These are phyloP conservation scores for Sebastes fasciatus DNA, from an alignment of 2,113 vertebrate species.

Conservation along the genomic window DNA sequence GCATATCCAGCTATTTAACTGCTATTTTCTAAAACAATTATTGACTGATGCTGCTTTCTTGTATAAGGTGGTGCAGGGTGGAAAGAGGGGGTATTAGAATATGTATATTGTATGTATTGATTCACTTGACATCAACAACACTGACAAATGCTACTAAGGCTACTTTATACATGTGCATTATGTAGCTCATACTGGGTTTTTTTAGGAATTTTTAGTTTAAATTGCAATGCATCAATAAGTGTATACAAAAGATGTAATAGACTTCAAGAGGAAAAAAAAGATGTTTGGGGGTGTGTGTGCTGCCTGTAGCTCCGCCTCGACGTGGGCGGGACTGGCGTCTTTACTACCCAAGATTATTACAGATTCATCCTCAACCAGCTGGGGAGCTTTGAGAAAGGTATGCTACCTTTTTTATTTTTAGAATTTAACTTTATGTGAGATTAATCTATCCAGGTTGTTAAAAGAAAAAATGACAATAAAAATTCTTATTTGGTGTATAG, in stretches of 20 bases:
- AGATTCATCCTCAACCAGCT: not conserved
- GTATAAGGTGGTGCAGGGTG: not conserved
- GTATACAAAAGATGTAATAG: not conserved
- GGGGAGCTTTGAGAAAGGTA: slow-evolving; percentile 5
- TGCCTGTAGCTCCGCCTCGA: not conserved
- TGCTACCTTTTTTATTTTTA: not conserved
- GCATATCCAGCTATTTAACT: no score
- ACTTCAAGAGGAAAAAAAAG: not conserved
- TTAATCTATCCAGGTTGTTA: not conserved
- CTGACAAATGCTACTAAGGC: not conserved
- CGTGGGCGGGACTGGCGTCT: not conserved
- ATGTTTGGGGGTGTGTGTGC: not conserved
- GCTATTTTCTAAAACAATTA: no score
- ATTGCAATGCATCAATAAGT: not conserved
- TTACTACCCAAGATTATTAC: no score
- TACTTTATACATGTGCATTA: not conserved
- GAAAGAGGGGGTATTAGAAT: not conserved
- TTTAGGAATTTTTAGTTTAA: no score
- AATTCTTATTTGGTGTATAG: not conserved
- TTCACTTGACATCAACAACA: not conserved
- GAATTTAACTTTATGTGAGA: not conserved
- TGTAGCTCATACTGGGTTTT: no score
- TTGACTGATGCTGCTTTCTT: not conserved
- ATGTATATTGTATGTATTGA: not conserved
- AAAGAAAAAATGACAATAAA: not conserved